Conservation (phyloP, 2,113 vertebrate genomes). For the Phylloscopus trochilus region DNA sequence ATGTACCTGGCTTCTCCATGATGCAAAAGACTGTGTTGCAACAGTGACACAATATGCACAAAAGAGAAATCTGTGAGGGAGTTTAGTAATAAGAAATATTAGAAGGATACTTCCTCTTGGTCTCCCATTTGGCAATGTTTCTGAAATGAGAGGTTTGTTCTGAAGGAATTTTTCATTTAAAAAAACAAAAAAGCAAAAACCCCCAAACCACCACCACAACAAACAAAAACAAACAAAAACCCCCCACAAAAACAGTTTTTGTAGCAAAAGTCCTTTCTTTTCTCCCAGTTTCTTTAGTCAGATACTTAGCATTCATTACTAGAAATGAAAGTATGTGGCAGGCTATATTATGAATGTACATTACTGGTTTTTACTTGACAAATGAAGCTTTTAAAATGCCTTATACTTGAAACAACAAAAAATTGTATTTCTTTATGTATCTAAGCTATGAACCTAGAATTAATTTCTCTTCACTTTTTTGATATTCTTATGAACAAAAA, state of each 20-base stretch:
- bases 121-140: background rate
- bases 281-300: background rate
- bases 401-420: background rate
- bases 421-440: background rate
- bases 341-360: background rate
- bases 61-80: background rate
- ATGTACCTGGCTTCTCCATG: background rate
- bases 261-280: background rate
- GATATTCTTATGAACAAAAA: background rate
- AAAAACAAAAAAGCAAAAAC: background rate
- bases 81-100: background rate
- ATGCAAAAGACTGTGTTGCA: background rate
- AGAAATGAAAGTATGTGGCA: background rate
- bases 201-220: too few relatives aligned
- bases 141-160: background rate
- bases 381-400: background rate
- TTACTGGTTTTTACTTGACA: background rate
- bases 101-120: background rate
- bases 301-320: background rate
- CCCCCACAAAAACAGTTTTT: background rate
- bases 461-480: slow-evolving; percentile 18
- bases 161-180: background rate
- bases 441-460: background rate
- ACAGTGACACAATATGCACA: background rate
- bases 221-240: background rate